Evolutionary conservation across 1,140 invertebrate species (phyloP), one percentile per base, ranked within the genome.

Genomic region (Musca vetustissima): DNA sequence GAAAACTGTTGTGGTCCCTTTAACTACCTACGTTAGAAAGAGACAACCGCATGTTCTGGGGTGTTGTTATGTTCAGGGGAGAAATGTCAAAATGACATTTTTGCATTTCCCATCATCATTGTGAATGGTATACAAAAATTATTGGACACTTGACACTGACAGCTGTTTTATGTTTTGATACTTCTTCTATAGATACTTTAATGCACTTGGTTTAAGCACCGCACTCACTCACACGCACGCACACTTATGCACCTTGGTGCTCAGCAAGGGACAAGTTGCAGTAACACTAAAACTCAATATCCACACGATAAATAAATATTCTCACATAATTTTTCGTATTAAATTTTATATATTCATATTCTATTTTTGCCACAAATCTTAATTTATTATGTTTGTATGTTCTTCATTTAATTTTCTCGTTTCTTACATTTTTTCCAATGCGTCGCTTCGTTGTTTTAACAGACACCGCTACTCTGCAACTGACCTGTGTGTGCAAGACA

Each of bases 121-220:
- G 57, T 61, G 57, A 61, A 36, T 59, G 15, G n/a, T 36, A 36
- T 21, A 14, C 14, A 59, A n/a, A n/a, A n/a, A n/a, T n/a, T n/a
- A n/a, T n/a, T n/a, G n/a, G 53, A 61, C 28, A 61, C 6, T 32
- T 28, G 15, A 15, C 28, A 61, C 6, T 36, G 57, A 19, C 57
- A 61, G 57, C 57, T 61, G 57, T 61, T 61, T 59, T 61, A 43
- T 61, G 57, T 61, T 61, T 61, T 61, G 57, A 61, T 61, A 43
- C 13, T 43, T 43, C 36, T 43, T n/a, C n/a, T n/a, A n/a, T 11
- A 43, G 36, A 43, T 43, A 43, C 36, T 43, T 43, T 43, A 13
- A 43, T 43, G 36, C 36, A 43, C 36, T 43, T 43, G 36, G 36
- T 43, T 43, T 2, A 28, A 28, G 28, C n/a, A 13, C 36, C 4